Conservation (phyloP, 2,113 vertebrate species). For the Desmodus rotundus region DNA sequence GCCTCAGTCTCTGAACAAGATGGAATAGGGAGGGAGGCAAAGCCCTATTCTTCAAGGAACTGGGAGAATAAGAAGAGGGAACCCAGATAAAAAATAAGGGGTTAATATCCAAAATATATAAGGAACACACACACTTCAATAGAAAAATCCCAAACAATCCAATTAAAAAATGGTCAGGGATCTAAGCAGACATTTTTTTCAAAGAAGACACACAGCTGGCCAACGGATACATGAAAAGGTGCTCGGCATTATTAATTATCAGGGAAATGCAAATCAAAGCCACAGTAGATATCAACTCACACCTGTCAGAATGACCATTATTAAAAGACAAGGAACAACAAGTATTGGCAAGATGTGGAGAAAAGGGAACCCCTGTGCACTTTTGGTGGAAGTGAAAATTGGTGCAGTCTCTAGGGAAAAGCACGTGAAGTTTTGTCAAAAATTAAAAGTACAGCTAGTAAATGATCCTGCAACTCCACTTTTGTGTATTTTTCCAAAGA, state of each 20-base stretch:
- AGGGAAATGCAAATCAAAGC: neutral
- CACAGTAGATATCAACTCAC: neutral
- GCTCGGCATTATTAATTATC: neutral
- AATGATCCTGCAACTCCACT: neutral
- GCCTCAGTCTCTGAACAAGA: neutral
- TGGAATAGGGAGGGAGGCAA: neutral
- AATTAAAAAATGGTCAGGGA: neutral
- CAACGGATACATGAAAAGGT: neutral
- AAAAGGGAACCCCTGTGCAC: neutral
- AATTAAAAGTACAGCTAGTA: neutral
- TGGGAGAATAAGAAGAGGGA: neutral
- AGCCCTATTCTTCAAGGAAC: neutral
- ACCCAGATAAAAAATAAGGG: neutral
- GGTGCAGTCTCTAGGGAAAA: neutral
- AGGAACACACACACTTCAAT: neutral
- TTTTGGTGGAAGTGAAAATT: neutral
- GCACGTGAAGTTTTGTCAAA: neutral
- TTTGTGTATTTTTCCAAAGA: neutral
- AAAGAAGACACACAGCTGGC: neutral
- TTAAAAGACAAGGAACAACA: neutral
- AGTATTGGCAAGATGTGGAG: neutral
- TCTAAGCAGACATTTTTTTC: neutral
- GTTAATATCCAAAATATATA: neutral
- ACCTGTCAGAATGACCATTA: neutral
- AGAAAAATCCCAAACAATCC: neutral